phyloP scores from a whole-genome alignment of 2,888 invertebrate species.

The Atherix ibis region DNA sequence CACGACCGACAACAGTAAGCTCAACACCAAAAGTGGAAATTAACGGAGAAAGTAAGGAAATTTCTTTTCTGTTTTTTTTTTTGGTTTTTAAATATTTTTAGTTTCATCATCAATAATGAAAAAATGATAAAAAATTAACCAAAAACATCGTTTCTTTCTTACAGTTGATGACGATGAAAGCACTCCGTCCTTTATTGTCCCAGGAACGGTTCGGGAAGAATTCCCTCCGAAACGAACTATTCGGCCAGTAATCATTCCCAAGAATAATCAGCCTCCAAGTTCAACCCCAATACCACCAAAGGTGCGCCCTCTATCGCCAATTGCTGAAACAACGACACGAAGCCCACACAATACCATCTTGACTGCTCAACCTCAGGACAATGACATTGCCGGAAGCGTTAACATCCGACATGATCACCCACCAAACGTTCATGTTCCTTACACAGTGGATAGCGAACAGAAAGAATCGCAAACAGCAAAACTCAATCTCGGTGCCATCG shows the following conservation, averaged over 20 bases:
- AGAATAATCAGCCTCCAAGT: constrained; percentile 21
- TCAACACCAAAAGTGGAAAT: constrained; percentile 23
- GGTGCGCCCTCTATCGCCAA: constrained; percentile 15
- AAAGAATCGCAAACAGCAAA: constrained; percentile 38
- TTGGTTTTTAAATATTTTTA: no score
- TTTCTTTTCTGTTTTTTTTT: not conserved
- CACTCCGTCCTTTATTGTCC: constrained; percentile 24
- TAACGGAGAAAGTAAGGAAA: constrained; percentile 21
- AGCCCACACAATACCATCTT: constrained; percentile 38
- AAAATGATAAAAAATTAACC: no score
- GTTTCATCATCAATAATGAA: no score
- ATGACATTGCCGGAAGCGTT: constrained; percentile 46
- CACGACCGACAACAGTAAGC: constrained; percentile 22
- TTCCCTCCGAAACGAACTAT: constrained; percentile 32
- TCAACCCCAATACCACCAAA: constrained; percentile 34
- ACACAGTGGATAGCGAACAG: constrained; percentile 45
- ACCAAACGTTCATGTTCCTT: constrained; percentile 50
- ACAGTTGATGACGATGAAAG: constrained; percentile 27
- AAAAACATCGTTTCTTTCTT: no score
- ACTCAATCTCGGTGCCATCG: constrained; percentile 71
- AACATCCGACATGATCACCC: constrained; percentile 43
- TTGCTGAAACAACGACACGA: constrained; percentile 18
- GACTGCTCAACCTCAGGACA: constrained; percentile 62
- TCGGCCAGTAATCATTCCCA: constrained; percentile 23
- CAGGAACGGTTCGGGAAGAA: constrained; percentile 33